Evolutionary conservation across 2,113 vertebrate species (phyloP).

Genomic region (Epinephelus fuscoguttatus): DNA sequence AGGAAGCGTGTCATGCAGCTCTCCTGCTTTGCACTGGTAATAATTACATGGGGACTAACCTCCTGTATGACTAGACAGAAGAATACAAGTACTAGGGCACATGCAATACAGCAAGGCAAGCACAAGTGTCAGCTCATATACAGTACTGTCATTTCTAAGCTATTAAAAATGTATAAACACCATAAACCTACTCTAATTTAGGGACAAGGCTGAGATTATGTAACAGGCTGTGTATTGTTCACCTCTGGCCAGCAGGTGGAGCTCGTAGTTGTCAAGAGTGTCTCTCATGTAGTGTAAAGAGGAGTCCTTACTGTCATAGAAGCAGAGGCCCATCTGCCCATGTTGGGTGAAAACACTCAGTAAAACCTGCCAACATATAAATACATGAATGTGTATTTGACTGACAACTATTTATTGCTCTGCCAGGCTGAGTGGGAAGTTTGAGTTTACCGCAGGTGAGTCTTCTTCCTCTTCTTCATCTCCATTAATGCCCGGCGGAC

Average conservation of each 20-base stretch:
- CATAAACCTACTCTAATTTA: not conserved
- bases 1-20: conserved; percentile 88
- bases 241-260: conserved; percentile 90
- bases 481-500: conserved; percentile 12
- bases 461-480: conserved; percentile 78
- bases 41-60: conserved; percentile 87
- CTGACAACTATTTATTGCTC: not conserved
- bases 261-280: conserved; percentile 86
- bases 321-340: conserved; percentile 89
- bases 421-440: not conserved
- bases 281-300: conserved; percentile 92
- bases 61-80: conserved; percentile 86
- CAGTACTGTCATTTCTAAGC: not conserved
- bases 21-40: conserved; percentile 96
- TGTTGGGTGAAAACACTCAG: conserved; percentile 89
- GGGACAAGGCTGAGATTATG: not conserved
- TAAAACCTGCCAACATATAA: conserved; percentile 81
- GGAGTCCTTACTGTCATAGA: conserved; percentile 91
- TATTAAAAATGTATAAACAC: not conserved
- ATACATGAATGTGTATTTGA: not conserved
- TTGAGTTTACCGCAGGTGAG: conserved; percentile 58
- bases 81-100: not conserved
- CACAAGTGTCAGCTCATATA: not conserved
- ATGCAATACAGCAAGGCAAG: not conserved
- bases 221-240: conserved; percentile 6